These are phyloP conservation scores for Tenthredo amoena DNA, from an alignment of 2,888 invertebrate genomes.

Conservation along the genomic window DNA sequence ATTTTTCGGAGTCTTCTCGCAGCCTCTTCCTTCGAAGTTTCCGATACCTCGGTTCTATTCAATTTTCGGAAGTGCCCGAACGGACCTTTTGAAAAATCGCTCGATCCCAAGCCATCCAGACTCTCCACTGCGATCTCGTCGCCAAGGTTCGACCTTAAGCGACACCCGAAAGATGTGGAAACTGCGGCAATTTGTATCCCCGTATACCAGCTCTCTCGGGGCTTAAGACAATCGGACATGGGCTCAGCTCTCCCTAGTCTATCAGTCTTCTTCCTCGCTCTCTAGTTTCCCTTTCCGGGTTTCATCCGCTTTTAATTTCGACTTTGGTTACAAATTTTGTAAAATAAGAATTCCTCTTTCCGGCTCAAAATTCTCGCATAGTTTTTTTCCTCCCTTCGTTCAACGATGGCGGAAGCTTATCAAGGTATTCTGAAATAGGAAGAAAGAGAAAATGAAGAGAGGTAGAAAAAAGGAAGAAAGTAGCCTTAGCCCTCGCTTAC, in stretches of 20 bases:
- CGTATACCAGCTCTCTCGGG: slow-evolving; percentile 53
- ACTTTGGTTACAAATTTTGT: background rate
- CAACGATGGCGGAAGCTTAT: background rate
- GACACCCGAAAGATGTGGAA: slow-evolving; percentile 53
- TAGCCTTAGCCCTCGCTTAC: slow-evolving; percentile 36
- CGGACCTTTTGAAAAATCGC: slow-evolving; percentile 64
- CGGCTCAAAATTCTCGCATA: background rate
- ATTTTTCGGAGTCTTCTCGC: background rate
- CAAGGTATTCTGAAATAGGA: background rate
- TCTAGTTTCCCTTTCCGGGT: slow-evolving; percentile 14
- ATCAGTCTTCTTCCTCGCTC: slow-evolving; percentile 50
- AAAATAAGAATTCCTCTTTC: background rate
- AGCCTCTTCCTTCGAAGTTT: background rate
- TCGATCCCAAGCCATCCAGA: slow-evolving; percentile 52
- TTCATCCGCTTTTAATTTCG: slow-evolving; percentile 18
- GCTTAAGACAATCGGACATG: slow-evolving; percentile 63
- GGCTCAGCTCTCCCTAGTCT: slow-evolving; percentile 42
- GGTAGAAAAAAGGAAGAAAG: background rate
- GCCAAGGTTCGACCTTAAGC: background rate
- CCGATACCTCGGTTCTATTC: background rate
- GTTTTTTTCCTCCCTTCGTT: background rate
- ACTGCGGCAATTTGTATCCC: slow-evolving; percentile 66
- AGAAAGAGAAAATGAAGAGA: background rate
- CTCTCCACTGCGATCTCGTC: background rate
- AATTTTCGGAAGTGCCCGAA: slow-evolving; percentile 55